These are phyloP conservation scores for Rhyacichthys aspro DNA, from an alignment of 2,797 vertebrate genomes.

Conservation along the genomic window DNA sequence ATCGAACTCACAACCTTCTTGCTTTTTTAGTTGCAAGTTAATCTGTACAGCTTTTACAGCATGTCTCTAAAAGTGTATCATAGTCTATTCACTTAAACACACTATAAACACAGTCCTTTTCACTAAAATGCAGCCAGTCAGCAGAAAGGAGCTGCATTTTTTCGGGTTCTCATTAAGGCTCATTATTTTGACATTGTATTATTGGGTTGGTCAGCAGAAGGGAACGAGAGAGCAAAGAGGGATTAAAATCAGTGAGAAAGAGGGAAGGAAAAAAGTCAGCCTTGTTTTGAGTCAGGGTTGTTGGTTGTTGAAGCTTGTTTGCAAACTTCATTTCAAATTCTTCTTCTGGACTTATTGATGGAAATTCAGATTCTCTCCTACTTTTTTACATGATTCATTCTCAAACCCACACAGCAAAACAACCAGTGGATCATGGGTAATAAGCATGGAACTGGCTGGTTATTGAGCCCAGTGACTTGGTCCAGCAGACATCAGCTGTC, in stretches of 20 bases:
- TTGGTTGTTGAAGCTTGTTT: too few species aligned
- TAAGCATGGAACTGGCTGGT: constrained; percentile 26
- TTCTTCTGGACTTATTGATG: constrained; percentile 51
- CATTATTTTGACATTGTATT: constrained; percentile 73
- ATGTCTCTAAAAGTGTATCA: too few species aligned
- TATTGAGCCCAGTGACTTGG: constrained; percentile 30
- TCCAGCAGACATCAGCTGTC: constrained; percentile 68
- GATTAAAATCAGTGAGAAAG: constrained; percentile 50
- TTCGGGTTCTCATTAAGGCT: constrained; percentile 65
- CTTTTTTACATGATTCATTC: constrained; percentile 52
- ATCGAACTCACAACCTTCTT: too few species aligned
- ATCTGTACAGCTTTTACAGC: neutral
- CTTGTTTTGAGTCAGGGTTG: constrained; percentile 34
- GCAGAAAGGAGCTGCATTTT: constrained; percentile 39
- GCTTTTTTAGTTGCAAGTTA: too few species aligned
- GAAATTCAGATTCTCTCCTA: constrained; percentile 60
- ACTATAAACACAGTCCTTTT: constrained; percentile 32
- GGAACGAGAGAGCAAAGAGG: constrained; percentile 36
- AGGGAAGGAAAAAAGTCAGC: constrained; percentile 45
- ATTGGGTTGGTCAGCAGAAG: constrained; percentile 58
- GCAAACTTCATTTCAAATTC: constrained; percentile 3
- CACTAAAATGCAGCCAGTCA: constrained; percentile 44
- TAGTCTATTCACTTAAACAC: constrained; percentile 39
- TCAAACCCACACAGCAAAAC: constrained; percentile 16
- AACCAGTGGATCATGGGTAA: constrained; percentile 28